phyloP scores from a whole-genome alignment of 2,888 invertebrate genomes.

The Panorpa germanica region DNA sequence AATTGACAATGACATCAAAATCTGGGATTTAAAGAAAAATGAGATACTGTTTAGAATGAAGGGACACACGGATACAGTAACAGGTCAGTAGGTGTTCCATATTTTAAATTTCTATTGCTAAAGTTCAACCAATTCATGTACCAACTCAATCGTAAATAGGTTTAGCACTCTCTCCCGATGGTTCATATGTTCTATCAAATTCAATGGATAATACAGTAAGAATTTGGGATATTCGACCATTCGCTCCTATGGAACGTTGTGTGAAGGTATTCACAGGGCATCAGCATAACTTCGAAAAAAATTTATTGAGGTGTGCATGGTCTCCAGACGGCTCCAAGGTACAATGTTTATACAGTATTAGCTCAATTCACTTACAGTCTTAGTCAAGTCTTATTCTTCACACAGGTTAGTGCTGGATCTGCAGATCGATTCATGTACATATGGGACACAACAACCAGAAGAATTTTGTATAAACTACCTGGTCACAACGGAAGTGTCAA shows the following conservation, averaged over 20 bases:
- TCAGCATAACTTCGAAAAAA: conserved; percentile 96
- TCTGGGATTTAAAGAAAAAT: conserved; percentile 91
- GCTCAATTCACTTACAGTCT: background rate
- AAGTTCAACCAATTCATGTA: conserved; percentile 15
- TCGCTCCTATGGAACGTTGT: conserved; percentile 82
- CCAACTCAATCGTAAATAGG: conserved; percentile 20
- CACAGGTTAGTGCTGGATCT: conserved; percentile 62
- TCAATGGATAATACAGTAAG: conserved; percentile 91
- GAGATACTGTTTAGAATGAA: conserved; percentile 65
- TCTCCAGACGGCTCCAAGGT: conserved; percentile 83
- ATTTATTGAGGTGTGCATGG: conserved; percentile 86
- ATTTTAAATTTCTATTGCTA: too few relatives aligned
- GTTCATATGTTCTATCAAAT: conserved; percentile 84
- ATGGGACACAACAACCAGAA: conserved; percentile 88
- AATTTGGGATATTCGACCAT: conserved; percentile 94
- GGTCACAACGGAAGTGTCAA: conserved; percentile 97
- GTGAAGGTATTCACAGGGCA: conserved; percentile 84
- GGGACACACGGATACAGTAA: conserved; percentile 92
- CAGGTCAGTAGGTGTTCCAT: conserved; percentile 36
- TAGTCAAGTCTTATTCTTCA: background rate
- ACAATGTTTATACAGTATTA: conserved; percentile 5
- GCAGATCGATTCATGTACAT: conserved; percentile 90
- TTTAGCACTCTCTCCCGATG: conserved; percentile 63
- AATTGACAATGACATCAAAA: conserved; percentile 92
- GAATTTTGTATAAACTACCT: conserved; percentile 89